Base-by-base conservation (phyloP, 2,797 vertebrate species). In the Lophotriccus pileatus region DNA sequence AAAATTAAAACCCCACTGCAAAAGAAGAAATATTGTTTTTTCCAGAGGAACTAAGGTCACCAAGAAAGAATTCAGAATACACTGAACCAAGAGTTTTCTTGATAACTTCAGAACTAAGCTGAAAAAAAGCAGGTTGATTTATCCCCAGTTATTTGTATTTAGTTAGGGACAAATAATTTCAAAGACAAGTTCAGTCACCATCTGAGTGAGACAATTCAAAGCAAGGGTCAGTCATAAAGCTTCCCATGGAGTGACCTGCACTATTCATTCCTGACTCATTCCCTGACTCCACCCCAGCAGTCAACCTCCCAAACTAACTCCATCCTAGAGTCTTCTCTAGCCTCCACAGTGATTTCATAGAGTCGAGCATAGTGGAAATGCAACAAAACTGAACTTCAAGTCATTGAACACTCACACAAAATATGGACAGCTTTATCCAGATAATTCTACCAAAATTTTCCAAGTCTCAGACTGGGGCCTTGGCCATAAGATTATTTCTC, bases 31-130 rank as follows among this genome's bases (percentile, higher is more conserved):
- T 76, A 58, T 34, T 43, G 17, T 3, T 53, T 96, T 92, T 96
- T 96, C 88, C 89, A 93, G 90, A 87, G 60, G 94, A 95, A 81
- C 13, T 36, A 67, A 84, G 56, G 66, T 88, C 21, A 2, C 32
- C 93, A 96, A 92, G 83, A 93, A 80, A 70, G 50, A 92, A 94
- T 85, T 52, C 59, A 69, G 85, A 93, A 97, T 72, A 46, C 5
- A 28, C 3, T 37, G 77, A 92, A 92, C 13, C 20, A 73, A 68
- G 50, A 64, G 14, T 43, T 55, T 87, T n/a, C 17, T 53, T 82
- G 70, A 44, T 79, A 85, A 77, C 24, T 46, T 66, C 72, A 53
- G 37, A 89, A 85, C 11, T 12, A 67, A 79, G 25, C 19, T 96
- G 47, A 89, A 46, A 63, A 41, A 77, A 87, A 43, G 8, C 10